Evolutionary conservation across 1,140 invertebrate genomes (phyloP).

Genomic region (Trissolcus basalis): DNA sequence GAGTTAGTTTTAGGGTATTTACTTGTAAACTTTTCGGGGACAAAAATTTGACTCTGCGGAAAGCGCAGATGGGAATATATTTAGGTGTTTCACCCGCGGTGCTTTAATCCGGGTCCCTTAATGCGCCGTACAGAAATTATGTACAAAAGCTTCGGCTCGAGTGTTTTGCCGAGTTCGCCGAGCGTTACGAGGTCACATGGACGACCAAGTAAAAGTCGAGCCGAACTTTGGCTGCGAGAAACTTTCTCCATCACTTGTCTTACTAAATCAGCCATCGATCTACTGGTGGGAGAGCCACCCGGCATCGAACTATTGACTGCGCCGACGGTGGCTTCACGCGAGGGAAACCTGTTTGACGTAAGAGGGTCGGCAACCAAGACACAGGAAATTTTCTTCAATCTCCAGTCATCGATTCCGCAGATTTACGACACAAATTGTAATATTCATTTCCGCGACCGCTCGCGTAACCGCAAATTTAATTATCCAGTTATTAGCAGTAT

Average conservation of each 20-base stretch:
- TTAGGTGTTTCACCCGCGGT: slow-evolving; percentile 17
- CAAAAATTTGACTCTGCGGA: slow-evolving; percentile 29
- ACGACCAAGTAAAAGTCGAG: slow-evolving; percentile 18
- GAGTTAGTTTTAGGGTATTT: slow-evolving; percentile 40
- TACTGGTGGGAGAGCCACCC: slow-evolving; percentile 4
- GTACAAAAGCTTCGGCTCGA: background rate
- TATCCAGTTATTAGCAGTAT: too few relatives aligned
- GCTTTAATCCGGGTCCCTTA: background rate
- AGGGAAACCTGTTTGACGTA: too few relatives aligned
- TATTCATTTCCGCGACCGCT: too few relatives aligned
- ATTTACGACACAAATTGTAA: too few relatives aligned
- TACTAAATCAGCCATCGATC: slow-evolving; percentile 30
- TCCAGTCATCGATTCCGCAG: too few relatives aligned
- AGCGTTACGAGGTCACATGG: slow-evolving; percentile 8
- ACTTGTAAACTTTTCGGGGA: slow-evolving; percentile 37
- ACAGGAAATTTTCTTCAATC: too few relatives aligned
- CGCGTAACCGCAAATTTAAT: too few relatives aligned
- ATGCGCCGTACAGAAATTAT: background rate
- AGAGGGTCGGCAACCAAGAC: too few relatives aligned
- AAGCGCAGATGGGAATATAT: slow-evolving; percentile 12
- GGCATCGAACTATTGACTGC: background rate
- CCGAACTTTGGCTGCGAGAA: slow-evolving; percentile 9
- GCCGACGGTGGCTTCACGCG: background rate
- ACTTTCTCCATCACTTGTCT: slow-evolving; percentile 34
- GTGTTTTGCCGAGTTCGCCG: background rate